These are phyloP conservation scores for Bibio marci DNA, from an alignment of 2,888 invertebrate genomes.

Conservation along the genomic window DNA sequence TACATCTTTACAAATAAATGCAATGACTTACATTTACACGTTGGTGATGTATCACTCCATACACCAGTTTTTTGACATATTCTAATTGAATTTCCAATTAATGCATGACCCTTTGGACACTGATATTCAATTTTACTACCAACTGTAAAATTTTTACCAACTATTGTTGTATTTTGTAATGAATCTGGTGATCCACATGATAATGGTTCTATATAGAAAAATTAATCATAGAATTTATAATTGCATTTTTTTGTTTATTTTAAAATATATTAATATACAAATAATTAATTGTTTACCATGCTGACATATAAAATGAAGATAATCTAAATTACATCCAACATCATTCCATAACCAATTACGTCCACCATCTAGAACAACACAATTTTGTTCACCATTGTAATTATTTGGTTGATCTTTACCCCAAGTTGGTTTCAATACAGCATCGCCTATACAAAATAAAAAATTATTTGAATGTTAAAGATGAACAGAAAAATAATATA, in stretches of 20 bases:
- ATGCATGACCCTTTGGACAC: conserved; percentile 69
- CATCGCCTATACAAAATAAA: conserved; percentile 42
- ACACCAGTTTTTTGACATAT: conserved; percentile 58
- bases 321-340: conserved; percentile 84
- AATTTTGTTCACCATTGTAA: conserved; percentile 89
- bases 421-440: conserved; percentile 68
- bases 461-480: not conserved
- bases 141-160: conserved; percentile 48
- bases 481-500: too few species aligned
- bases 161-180: conserved; percentile 62
- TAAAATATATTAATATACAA: not conserved
- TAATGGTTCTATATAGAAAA: conserved; percentile 45
- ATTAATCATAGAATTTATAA: not conserved
- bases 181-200: conserved; percentile 81
- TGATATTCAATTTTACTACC: conserved; percentile 54
- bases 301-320: conserved; percentile 85
- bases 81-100: conserved; percentile 50
- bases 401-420: conserved; percentile 91
- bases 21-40: conserved; percentile 62
- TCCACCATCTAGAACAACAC: conserved; percentile 83
- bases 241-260: conserved; percentile 1
- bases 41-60: conserved; percentile 68
- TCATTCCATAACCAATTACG: conserved; percentile 88
- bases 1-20: too few species aligned
- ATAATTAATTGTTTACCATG: conserved; percentile 49